phyloP scores from a whole-genome alignment of 2,888 invertebrate genomes.

The Lingula anatina region DNA sequence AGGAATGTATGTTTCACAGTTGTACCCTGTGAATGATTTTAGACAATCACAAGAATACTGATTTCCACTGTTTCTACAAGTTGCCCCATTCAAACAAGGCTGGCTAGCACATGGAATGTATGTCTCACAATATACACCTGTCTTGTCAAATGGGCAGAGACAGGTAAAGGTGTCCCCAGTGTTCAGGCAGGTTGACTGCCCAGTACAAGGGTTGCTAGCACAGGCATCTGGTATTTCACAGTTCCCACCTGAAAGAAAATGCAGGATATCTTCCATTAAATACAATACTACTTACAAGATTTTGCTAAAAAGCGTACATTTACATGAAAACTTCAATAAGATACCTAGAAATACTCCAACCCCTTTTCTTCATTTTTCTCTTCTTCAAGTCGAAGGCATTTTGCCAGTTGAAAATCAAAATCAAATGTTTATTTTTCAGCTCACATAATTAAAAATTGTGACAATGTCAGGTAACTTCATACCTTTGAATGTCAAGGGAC shows the following conservation, averaged over 20 bases:
- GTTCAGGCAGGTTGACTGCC: slow-evolving; percentile 10
- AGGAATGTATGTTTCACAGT: slow-evolving; percentile 12
- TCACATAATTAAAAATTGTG: no score
- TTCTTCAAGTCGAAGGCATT: no score
- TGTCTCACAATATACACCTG: slow-evolving; percentile 8
- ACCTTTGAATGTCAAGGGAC: neutral
- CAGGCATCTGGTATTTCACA: slow-evolving; percentile 15
- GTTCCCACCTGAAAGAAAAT: neutral
- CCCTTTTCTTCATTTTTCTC: no score
- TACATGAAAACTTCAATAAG: no score
- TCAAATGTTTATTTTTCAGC: no score
- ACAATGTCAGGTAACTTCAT: no score
- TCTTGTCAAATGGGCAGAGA: neutral
- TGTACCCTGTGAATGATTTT: slow-evolving; percentile 10
- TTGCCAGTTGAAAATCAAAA: no score
- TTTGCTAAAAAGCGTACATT: no score
- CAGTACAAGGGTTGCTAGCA: slow-evolving; percentile 30
- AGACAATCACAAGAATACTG: no score
- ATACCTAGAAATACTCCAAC: no score
- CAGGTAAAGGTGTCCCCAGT: slow-evolving; percentile 1
- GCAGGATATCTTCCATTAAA: no score
- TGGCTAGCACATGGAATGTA: slow-evolving; percentile 18
- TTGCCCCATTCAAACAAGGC: slow-evolving; percentile 29
- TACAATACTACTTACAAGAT: no score
- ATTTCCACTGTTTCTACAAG: slow-evolving; percentile 15